Base-by-base conservation (phyloP, 2,113 vertebrate species). In the Isichthys henryi region DNA sequence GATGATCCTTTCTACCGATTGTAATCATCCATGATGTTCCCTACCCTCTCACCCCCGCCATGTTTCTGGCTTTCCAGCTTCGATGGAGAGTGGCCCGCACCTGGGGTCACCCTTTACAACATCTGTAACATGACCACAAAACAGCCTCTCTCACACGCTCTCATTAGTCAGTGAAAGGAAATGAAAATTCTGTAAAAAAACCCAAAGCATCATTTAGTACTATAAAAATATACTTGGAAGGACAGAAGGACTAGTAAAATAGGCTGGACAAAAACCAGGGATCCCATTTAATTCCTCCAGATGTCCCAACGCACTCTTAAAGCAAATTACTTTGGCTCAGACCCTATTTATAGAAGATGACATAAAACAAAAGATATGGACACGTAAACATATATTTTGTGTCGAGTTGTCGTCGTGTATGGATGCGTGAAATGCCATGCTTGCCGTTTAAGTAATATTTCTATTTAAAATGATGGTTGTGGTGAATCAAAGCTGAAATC, bases 111-210 rank as follows among this genome's bases (percentile, higher is more conserved):
- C 48, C 77, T 86, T 87, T 80, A 87, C 84, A 52, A 88, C 89
- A 88, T 88, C 48, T 88, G 86, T 83, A 88, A 83, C 89, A 88
- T n/a, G 56, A 88, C 87, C 88, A 86, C 90, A 90, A 86, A 90
- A 66, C 56, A 74, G 49, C 50, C 56, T 46, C 90, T 50, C 87
- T 88, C 52, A 13, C 70, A 58, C 45, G 48, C 87, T 70, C 87
- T 88, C 80, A 62, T 88, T 88, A 86, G 87, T 52, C 87, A 58
- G 15, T 3, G 80, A 58, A 62, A 84, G 90, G 90, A 88, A 90
- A 88, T 88, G 90, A 90, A 88, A 90, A 84, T 89, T 90, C 56
- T 52, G 82, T 88, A 90, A 90, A 39, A 39, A 90, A 90, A 70
- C 86, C 89, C 90, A 90, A 86, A 88, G 87, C 53, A 88, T 88